These are phyloP conservation scores for Drosophila antonietae DNA, from an alignment of 2,888 invertebrate species.

Conservation along the genomic window DNA sequence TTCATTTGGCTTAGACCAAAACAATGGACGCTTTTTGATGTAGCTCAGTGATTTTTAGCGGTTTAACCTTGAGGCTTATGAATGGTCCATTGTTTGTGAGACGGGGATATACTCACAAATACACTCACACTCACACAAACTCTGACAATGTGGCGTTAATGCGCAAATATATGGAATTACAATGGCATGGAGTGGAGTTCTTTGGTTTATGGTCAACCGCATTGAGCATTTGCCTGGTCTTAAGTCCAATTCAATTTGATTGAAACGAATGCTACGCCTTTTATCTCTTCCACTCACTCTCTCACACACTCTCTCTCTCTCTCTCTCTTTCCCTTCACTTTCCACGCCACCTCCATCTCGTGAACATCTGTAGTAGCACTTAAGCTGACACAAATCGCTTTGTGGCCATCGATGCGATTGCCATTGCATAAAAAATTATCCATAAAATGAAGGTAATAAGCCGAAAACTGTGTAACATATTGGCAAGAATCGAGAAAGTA, in stretches of 20 bases:
- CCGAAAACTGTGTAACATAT: not conserved
- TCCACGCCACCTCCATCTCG: not conserved
- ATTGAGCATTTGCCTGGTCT: constrained; percentile 43
- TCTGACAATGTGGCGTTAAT: constrained; percentile 67
- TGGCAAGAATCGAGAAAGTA: not conserved
- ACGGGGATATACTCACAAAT: not conserved
- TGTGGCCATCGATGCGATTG: constrained; percentile 41
- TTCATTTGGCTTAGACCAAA: constrained; percentile 64
- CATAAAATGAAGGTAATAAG: constrained; percentile 27
- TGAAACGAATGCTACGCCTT: constrained; percentile 33
- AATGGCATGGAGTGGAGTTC: constrained; percentile 25
- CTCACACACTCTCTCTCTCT: no score
- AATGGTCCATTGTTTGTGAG: constrained; percentile 65
- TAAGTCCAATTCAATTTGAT: constrained; percentile 63
- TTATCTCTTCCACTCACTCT: no score
- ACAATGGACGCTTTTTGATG: constrained; percentile 72
- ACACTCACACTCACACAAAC: not conserved
- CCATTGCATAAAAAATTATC: constrained; percentile 27
- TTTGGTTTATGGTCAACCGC: constrained; percentile 40
- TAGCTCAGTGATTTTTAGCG: constrained; percentile 77
- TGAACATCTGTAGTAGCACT: constrained; percentile 17
- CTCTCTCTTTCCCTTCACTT: not conserved
- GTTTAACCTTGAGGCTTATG: constrained; percentile 74
- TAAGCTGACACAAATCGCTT: constrained; percentile 54
- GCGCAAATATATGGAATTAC: constrained; percentile 51